These are phyloP conservation scores for Erethizon dorsatum DNA, from an alignment of 2,797 vertebrate genomes.

Conservation along the genomic window DNA sequence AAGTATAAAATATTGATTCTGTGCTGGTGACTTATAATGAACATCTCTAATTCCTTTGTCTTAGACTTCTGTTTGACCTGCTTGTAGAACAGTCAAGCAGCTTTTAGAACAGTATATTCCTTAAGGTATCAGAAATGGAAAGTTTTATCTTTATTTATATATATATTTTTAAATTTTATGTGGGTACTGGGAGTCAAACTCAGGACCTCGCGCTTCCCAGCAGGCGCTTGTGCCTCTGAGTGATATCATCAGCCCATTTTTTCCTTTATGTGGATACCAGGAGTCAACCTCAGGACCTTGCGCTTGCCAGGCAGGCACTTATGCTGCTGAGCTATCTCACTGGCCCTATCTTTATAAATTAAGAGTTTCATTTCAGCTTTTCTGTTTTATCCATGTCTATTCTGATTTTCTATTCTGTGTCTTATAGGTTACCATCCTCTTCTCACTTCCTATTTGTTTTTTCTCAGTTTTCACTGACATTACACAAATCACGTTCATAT, in stretches of 20 bases:
- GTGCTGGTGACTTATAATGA: neutral
- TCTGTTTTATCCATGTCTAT: neutral
- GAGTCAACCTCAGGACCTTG: too few species aligned
- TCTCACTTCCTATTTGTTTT: neutral
- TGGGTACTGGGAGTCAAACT: too few species aligned
- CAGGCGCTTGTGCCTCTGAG: too few species aligned
- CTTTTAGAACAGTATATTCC: neutral
- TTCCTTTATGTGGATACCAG: too few species aligned
- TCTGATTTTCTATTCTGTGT: neutral
- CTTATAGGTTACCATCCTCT: neutral
- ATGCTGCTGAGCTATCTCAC: too few species aligned
- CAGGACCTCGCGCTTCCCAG: too few species aligned
- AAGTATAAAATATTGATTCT: conserved; percentile 33
- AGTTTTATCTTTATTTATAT: neutral
- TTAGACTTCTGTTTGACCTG: neutral
- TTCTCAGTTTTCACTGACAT: neutral
- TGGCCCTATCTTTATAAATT: neutral
- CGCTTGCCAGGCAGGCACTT: too few species aligned
- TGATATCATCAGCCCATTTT: too few species aligned
- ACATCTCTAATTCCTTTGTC: neutral
- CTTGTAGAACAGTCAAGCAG: neutral
- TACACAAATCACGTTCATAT: neutral
- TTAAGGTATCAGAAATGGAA: conserved; percentile 26
- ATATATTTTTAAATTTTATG: too few species aligned
- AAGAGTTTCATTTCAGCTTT: neutral